Evolutionary conservation across 2,888 invertebrate species (phyloP).

Genomic region (Dicyrtoma fusca): DNA sequence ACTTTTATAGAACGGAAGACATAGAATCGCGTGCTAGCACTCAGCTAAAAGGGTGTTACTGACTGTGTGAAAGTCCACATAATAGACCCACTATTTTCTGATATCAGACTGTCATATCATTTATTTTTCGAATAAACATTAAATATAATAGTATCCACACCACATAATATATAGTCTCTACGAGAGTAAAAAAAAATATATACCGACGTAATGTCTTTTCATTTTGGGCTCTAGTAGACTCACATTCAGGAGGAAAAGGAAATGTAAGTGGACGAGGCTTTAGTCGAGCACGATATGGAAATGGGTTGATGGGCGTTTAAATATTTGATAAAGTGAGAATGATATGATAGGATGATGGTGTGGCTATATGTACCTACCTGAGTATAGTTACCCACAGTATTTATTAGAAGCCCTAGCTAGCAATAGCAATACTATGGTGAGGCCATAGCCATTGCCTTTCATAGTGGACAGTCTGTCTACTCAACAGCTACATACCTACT

Average conservation of each 20-base stretch:
- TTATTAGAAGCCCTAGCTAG: no score
- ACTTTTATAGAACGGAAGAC: constrained; percentile 6
- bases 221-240: not conserved
- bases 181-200: not conserved
- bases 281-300: constrained; percentile 31
- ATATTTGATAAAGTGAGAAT: constrained; percentile 51
- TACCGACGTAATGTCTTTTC: constrained; percentile 13
- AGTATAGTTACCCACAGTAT: not conserved
- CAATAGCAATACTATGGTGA: no score
- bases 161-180: not conserved
- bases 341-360: constrained; percentile 29
- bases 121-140: constrained; percentile 11
- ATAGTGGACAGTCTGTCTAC: not conserved
- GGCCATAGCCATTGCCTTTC: no score
- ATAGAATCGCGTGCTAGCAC: constrained; percentile 22
- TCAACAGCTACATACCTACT: no score
- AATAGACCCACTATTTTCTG: constrained; percentile 20
- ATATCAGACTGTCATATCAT: constrained; percentile 31
- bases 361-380: not conserved
- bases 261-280: constrained; percentile 19
- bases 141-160: constrained; percentile 3
- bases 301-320: constrained; percentile 47
- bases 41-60: constrained; percentile 26
- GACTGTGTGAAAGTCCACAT: constrained; percentile 31
- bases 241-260: constrained; percentile 11